These are phyloP conservation scores for Stratiomys singularior DNA, from an alignment of 2,888 invertebrate genomes.

Conservation along the genomic window DNA sequence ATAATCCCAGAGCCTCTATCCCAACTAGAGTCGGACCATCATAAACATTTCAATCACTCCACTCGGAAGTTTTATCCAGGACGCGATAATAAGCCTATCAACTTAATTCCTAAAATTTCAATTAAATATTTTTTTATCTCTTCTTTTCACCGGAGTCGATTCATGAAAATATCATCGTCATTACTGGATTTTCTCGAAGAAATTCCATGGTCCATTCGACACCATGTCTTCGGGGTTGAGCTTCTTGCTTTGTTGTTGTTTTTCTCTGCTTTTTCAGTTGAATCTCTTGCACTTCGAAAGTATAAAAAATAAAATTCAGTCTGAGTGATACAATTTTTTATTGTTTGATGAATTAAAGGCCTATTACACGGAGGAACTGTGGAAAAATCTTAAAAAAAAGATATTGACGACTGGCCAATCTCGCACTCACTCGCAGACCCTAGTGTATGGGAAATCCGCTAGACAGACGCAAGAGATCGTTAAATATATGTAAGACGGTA, in stretches of 20 bases:
- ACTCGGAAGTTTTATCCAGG: neutral
- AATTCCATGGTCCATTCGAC: constrained; percentile 18
- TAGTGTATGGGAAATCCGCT: constrained; percentile 30
- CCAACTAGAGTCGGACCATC: neutral
- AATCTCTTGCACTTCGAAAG: too few species aligned
- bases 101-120: constrained; percentile 43
- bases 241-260: neutral
- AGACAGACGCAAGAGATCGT: constrained; percentile 29
- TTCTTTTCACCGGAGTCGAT: neutral
- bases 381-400: constrained; percentile 37
- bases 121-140: constrained; percentile 28
- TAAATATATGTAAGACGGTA: constrained; percentile 23
- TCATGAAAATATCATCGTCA: constrained; percentile 38
- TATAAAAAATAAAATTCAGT: too few species aligned
- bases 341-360: constrained; percentile 32
- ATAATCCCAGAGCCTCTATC: neutral
- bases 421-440: neutral
- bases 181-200: constrained; percentile 28
- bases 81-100: constrained; percentile 34
- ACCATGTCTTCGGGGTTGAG: neutral
- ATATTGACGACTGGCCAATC: constrained; percentile 23
- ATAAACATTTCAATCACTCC: neutral
- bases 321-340: constrained; percentile 35
- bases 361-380: constrained; percentile 40
- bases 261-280: too few species aligned